These are phyloP conservation scores for Cremastinae sp. DNA, from an alignment of 2,888 invertebrate genomes.

Conservation along the genomic window DNA sequence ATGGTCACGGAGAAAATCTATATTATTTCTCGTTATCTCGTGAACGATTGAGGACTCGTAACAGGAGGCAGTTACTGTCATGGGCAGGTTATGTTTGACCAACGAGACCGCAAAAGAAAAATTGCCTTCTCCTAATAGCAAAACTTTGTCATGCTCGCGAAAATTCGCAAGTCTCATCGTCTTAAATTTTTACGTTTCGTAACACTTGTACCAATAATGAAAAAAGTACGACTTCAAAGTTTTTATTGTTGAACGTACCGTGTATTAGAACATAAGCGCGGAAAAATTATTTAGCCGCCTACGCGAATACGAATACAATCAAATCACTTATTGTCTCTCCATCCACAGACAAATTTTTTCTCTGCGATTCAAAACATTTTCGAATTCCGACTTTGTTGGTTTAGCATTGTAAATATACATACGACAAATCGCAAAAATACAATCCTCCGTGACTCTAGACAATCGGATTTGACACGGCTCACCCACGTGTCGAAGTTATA, in stretches of 20 bases:
- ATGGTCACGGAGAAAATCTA: conserved; percentile 70
- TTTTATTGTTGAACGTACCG: conserved; percentile 13
- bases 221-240: not conserved
- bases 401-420: not conserved
- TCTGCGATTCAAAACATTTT: conserved; percentile 15
- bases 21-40: conserved; percentile 72
- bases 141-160: conserved; percentile 72
- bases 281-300: not conserved
- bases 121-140: conserved; percentile 83
- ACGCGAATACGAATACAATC: not conserved
- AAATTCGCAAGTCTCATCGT: conserved; percentile 72
- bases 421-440: conserved; percentile 2
- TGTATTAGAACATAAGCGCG: not conserved
- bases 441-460: conserved; percentile 45
- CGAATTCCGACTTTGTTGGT: not conserved
- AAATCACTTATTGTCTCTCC: conserved; percentile 3
- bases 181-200: conserved; percentile 32
- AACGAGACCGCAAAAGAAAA: conserved; percentile 82
- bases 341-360: conserved; percentile 2
- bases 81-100: conserved; percentile 69
- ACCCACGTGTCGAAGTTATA: conserved; percentile 1
- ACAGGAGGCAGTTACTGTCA: conserved; percentile 78
- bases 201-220: conserved; percentile 3
- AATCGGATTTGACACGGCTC: not conserved
- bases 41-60: conserved; percentile 75